Percentiles rank a stretch among this genome's conserved stretches.
Conservation (phyloP, 2,888 invertebrate genomes). For the Drosophila nigricruria region DNA sequence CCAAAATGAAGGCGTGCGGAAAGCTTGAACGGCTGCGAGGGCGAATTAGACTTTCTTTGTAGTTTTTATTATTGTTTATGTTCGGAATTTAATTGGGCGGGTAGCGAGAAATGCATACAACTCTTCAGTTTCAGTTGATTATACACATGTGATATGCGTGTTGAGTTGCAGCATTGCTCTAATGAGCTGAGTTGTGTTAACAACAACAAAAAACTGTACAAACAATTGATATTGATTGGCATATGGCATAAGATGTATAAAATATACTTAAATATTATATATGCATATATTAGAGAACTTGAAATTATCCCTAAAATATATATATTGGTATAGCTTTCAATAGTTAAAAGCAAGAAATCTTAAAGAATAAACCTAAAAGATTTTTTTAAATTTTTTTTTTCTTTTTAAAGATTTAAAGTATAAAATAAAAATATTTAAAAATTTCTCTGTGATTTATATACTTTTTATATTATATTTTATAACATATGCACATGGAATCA, state of each 20-base stretch:
- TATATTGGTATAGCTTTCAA: too few species aligned
- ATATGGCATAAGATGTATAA: background rate
- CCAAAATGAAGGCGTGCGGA: conserved; percentile 46
- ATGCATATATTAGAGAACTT: background rate
- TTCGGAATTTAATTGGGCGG: conserved; percentile 11
- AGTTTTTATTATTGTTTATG: conserved; percentile 31
- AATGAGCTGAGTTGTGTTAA: background rate
- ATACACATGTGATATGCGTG: conserved; percentile 25
- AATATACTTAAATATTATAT: background rate
- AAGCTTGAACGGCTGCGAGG: conserved; percentile 10
- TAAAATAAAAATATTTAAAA: too few species aligned
- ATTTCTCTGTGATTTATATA: too few species aligned
- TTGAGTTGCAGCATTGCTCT: background rate
- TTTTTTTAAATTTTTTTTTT: too few species aligned
- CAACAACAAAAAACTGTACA: background rate
- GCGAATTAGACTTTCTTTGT: conserved; percentile 47
- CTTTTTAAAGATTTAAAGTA: too few species aligned
- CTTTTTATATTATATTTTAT: too few species aligned
- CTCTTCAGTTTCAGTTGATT: conserved; percentile 12
- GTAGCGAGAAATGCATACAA: background rate
- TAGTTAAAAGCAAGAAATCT: background rate
- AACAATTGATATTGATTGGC: background rate
- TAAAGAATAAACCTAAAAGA: background rate
- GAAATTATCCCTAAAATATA: too few species aligned
- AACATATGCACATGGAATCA: too few species aligned